Evolutionary conservation across 2,113 vertebrate genomes (phyloP), one percentile per base, ranked within the genome.

Genomic region (Nerophis ophidion): DNA sequence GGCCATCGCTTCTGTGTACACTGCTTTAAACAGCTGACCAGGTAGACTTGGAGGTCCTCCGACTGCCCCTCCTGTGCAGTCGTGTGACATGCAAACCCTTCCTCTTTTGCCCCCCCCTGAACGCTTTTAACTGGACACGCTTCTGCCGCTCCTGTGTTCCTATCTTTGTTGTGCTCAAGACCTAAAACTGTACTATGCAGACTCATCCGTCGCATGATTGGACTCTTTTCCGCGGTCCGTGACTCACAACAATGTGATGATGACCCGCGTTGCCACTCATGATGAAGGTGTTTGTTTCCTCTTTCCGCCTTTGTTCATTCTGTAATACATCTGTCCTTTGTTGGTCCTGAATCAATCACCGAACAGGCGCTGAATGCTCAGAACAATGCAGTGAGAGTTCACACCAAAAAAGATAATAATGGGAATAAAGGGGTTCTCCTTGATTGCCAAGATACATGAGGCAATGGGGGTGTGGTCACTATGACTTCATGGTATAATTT

Each of bases 1-100:
- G 95, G 95, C 4, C 95, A 98, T 54, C 93, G 95, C 54, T 98
- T 94, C 88, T 98, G 95, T 64, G 91, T 91, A 4, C 90, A 82
- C 66, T 98, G 95, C 61, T 89, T 95, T 64, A 90, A 82, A 66
- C 88, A 84, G 80, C 91, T 96, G 54, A 92, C 95, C 82, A 95
- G 95, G 95, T 97, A 83, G 52, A 79, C 72, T 5, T 42, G 53
- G 58, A 63, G 45, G 36, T 70, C 74, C 45, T 74, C 47, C 26
- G 44, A 70, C 66, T 69, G 38, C 16, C 55, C 15, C 13, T 44
- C 14, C 26, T 26, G 26, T 26, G 26, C 26, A 26, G 26, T 26
- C 26, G 7, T 65, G 55, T 68, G 65, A 57, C 48, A 50, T 74
- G 60, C 65, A 68, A 68, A 52, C 49, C 17, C 11, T 55, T 4